phyloP scores from a whole-genome alignment of 2,797 vertebrate species.

The Iguana delicatissima region DNA sequence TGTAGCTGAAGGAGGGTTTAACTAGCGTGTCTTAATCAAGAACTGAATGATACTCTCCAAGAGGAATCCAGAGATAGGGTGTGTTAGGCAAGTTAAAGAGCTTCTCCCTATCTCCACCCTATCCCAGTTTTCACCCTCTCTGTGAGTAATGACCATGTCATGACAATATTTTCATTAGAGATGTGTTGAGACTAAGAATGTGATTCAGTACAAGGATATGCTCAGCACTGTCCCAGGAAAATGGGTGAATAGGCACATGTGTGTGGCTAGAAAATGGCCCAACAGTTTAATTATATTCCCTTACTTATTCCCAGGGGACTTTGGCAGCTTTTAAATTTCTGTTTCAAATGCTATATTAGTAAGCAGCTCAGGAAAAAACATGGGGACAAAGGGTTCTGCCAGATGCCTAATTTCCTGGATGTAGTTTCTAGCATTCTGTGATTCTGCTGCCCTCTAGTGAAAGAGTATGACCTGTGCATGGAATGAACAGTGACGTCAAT shows the following conservation, averaged over 20 bases:
- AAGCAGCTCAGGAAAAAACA: slow-evolving; percentile 2
- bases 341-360: slow-evolving; percentile 25
- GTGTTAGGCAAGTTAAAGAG: neutral
- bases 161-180: slow-evolving; percentile 1
- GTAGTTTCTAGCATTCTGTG: neutral
- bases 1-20: neutral
- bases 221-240: slow-evolving; percentile 19
- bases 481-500: slow-evolving; percentile 6
- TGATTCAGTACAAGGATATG: slow-evolving; percentile 21
- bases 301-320: slow-evolving; percentile 61
- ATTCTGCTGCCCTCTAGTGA: slow-evolving; percentile 69
- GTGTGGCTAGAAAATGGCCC: neutral
- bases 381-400: slow-evolving; percentile 43
- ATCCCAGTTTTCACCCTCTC: neutral
- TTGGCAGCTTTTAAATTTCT: slow-evolving; percentile 29
- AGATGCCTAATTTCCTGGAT: slow-evolving; percentile 36
- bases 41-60: neutral
- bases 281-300: slow-evolving; percentile 46
- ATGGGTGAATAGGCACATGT: slow-evolving; percentile 14
- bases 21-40: neutral
- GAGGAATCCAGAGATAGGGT: neutral
- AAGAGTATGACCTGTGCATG: accelerated
- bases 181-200: neutral
- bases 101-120: neutral
- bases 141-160: slow-evolving; percentile 26